Base-by-base conservation (phyloP, 2,113 vertebrate genomes). In the Gobiocypris rarus region DNA sequence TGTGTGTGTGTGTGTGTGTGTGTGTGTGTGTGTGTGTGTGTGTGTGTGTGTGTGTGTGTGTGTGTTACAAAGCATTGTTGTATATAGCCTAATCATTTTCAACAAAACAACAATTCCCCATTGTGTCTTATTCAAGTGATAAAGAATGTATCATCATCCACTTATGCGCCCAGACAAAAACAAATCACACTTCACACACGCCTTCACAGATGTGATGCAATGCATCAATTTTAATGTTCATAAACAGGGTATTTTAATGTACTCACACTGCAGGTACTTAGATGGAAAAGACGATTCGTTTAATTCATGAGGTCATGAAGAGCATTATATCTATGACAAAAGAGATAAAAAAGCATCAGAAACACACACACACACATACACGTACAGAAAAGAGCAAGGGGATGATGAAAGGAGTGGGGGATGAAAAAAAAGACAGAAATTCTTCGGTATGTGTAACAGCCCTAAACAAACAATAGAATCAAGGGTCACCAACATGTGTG, bases 281-380 rank as follows among this genome's bases (percentile, higher is more conserved):
- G 41, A 26, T 19, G 71, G 13, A 48, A 48, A 52, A 28, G 14
- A 28, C 8, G 45, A 75, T 24, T 26, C 3, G 8, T 31, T 24
- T 52, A 26, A 50, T 28, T 28, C 24, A 28, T 15, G 9, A 74
- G 24, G 71, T 28, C 24, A 31, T 34, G 63, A 65, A 65, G 11
- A 28, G 13, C 38, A 38, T 38, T 4, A 74, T 26, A 74, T 45
- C n/a, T 48, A 26, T 13, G 28, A 74, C 71, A 52, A 75, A 50
- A 74, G 11, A 75, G 8, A 24, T 15, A 52, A 31, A 31, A 31
- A 69, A 69, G 65, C 45, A 83, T 54, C 48, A 63, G 52, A 84
- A 43, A n/a, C n/a, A 48, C 34, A 69, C 34, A 78, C 22, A 61
- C 8, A 61, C 17, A 83, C 7, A 75, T 22, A 67, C 24, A 83